Conservation (phyloP, 2,113 vertebrate species). For the Myrmophylax atrothorax region DNA sequence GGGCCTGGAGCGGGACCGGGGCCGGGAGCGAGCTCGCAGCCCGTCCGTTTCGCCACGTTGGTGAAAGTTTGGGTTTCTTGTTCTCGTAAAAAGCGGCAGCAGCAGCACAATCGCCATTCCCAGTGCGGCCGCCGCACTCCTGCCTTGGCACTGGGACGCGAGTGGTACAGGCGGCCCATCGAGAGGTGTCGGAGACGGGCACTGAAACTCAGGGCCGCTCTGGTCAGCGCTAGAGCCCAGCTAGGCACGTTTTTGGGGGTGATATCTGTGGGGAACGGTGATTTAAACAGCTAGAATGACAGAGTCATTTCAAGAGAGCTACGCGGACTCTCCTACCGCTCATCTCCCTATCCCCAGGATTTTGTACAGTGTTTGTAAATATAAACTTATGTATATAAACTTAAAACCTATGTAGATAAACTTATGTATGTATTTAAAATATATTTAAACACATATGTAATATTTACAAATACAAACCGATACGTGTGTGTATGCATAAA, state of each 20-base stretch:
- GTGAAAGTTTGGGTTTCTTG: neutral
- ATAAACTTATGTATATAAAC: neutral
- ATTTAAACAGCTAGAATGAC: neutral
- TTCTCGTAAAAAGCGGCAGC: neutral
- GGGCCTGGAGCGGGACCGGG: too few relatives aligned
- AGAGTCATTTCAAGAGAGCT: neutral
- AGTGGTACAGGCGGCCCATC: accelerated
- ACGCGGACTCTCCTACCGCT: neutral
- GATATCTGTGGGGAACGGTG: neutral
- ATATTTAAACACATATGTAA: neutral
- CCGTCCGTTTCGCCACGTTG: accelerated
- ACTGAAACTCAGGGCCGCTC: neutral
- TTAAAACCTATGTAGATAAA: neutral
- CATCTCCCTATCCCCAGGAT: neutral
- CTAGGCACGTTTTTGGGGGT: neutral
- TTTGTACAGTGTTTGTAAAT: neutral
- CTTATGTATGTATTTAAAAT: neutral
- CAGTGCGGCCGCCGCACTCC: neutral
- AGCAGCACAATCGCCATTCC: neutral
- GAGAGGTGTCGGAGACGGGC: neutral
- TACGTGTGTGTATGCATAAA: neutral
- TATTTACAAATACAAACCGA: neutral
- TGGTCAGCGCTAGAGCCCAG: neutral
- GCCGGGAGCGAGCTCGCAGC: neutral
- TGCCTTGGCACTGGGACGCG: accelerated